Percentiles rank a stretch among this genome's conserved stretches.
phyloP scores from a whole-genome alignment of 2,113 vertebrate genomes.

The Gallinago paraguaiae region DNA sequence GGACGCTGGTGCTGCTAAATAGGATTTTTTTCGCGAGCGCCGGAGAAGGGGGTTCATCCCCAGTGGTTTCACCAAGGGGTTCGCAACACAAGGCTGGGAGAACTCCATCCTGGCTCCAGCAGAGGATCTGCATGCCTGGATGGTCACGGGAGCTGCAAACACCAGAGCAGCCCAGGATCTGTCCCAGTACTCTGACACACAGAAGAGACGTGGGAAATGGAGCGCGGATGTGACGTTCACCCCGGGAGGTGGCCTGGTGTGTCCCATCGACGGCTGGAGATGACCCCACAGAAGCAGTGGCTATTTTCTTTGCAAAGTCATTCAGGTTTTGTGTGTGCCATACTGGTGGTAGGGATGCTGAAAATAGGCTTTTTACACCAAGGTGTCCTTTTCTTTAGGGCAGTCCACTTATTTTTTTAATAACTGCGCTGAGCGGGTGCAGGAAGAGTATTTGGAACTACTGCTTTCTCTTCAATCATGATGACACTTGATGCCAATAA shows the following conservation, averaged over 20 bases:
- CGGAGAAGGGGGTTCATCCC: not conserved
- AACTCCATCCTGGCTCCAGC: not conserved
- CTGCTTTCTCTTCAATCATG: not conserved
- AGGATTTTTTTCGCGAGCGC: not conserved
- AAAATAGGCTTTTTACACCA: not conserved
- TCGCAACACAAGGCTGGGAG: rapidly evolving
- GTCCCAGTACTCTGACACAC: not conserved
- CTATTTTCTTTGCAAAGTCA: not conserved
- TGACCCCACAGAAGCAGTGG: rapidly evolving
- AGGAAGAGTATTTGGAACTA: not conserved
- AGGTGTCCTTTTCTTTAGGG: not conserved
- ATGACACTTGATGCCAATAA: not conserved
- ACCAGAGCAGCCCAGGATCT: not conserved
- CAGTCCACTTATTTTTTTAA: not conserved
- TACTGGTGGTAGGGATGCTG: not conserved
- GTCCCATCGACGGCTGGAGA: rapidly evolving
- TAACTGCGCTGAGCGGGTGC: not conserved
- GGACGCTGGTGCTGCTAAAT: constrained; percentile 21
- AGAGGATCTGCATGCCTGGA: not conserved
- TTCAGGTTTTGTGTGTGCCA: not conserved
- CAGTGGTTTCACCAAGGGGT: rapidly evolving
- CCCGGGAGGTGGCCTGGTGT: rapidly evolving
- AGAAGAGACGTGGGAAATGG: not conserved
- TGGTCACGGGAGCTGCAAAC: not conserved
- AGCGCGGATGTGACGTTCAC: rapidly evolving